phyloP scores from a whole-genome alignment of 2,113 vertebrate species.

The Scortum barcoo region DNA sequence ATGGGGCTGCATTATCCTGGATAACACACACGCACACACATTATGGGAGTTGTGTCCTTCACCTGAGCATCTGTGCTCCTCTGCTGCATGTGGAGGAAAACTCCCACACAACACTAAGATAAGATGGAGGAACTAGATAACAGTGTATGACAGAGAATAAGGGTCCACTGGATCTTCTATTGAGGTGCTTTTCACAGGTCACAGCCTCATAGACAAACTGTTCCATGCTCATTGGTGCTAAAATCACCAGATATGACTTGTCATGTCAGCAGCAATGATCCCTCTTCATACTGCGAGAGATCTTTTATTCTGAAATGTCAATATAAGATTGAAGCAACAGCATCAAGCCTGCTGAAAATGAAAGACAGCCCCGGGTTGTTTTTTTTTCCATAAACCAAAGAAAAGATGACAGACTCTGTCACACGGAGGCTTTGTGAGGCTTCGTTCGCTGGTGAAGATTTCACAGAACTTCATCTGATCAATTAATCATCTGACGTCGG shows the following conservation, averaged over 20 bases:
- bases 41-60: slow-evolving; percentile 46
- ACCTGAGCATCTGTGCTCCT: slow-evolving; percentile 14
- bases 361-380: slow-evolving; percentile 18
- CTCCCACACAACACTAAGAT: slow-evolving; percentile 28
- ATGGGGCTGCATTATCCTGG: background rate
- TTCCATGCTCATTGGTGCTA: background rate
- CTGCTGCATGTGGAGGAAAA: slow-evolving; percentile 8
- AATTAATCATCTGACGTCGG: slow-evolving; percentile 65
- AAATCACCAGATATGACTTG: background rate
- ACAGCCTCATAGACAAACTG: background rate
- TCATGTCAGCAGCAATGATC: background rate
- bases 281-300: background rate
- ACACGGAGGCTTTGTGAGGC: background rate
- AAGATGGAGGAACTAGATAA: slow-evolving; percentile 14
- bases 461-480: slow-evolving; percentile 55
- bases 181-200: background rate
- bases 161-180: background rate
- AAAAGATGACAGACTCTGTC: slow-evolving; percentile 34
- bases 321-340: background rate
- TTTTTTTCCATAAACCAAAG: slow-evolving; percentile 48
- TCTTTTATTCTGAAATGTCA: slow-evolving; percentile 7
- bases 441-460: slow-evolving; percentile 3
- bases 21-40: slow-evolving; percentile 14
- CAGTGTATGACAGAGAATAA: slow-evolving; percentile 16
- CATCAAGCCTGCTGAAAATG: background rate